Evolutionary conservation across 2,888 invertebrate species (phyloP).

Genomic region (Nysson spinosus): DNA sequence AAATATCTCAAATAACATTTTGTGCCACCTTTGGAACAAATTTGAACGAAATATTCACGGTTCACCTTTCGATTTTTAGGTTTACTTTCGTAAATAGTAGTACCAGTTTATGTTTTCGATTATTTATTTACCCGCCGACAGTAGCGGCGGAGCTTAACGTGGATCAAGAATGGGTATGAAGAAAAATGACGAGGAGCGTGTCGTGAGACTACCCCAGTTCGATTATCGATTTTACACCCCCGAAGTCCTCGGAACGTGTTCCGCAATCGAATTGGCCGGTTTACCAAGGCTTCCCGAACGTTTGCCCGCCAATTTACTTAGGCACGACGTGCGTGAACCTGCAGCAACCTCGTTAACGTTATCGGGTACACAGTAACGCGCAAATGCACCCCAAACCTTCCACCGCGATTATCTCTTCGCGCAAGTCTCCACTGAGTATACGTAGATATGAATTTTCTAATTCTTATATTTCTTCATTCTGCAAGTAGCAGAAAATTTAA

Average conservation of each 20-base stretch:
- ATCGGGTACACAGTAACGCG: constrained; percentile 51
- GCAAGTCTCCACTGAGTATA: constrained; percentile 27
- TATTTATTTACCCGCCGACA: too few relatives aligned
- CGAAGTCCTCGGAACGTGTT: constrained; percentile 28
- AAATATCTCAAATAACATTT: too few relatives aligned
- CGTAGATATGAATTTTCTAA: too few relatives aligned
- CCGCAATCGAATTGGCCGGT: constrained; percentile 54
- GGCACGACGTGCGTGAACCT: constrained; percentile 53
- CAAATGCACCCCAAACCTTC: too few relatives aligned
- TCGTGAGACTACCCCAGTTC: constrained; percentile 5
- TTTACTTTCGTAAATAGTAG: too few relatives aligned
- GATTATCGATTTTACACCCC: constrained; percentile 42
- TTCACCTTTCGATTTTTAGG: too few relatives aligned
- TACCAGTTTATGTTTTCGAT: too few relatives aligned
- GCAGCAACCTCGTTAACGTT: constrained; percentile 55
- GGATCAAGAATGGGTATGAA: neutral
- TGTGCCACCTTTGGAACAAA: too few relatives aligned
- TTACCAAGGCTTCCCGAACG: constrained; percentile 46
- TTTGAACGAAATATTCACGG: too few relatives aligned
- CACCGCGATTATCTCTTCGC: constrained; percentile 40
- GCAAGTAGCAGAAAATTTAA: too few relatives aligned
- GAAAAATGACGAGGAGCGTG: constrained; percentile 24
- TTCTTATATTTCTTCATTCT: too few relatives aligned
- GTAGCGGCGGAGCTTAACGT: neutral
- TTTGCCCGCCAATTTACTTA: constrained; percentile 59